Conservation (phyloP, 2,888 invertebrate species). For the Galerucella pusilla region DNA sequence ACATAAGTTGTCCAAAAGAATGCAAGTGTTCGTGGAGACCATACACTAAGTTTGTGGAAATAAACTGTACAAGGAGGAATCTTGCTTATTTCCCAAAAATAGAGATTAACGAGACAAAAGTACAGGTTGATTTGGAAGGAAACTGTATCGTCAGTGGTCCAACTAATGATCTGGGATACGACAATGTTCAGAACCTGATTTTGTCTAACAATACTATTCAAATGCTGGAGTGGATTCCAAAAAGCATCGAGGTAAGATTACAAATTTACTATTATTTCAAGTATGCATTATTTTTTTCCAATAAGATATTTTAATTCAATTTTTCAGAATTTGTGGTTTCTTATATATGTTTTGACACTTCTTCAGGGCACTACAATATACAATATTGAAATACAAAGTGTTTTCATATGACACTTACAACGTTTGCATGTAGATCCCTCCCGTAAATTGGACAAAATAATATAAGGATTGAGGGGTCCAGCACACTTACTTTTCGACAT, state of each 20-base stretch:
- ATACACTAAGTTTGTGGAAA: constrained; percentile 64
- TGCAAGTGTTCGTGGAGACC: constrained; percentile 69
- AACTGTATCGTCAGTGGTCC: constrained; percentile 47
- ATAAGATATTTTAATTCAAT: too few relatives aligned
- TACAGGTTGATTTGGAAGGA: constrained; percentile 52
- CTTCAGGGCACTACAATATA: too few relatives aligned
- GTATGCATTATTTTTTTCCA: too few relatives aligned
- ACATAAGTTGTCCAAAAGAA: constrained; percentile 64
- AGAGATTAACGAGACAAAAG: constrained; percentile 37
- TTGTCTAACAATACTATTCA: constrained; percentile 54
- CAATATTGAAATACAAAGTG: too few relatives aligned
- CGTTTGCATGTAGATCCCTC: too few relatives aligned
- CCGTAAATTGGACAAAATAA: too few relatives aligned
- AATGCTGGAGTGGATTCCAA: constrained; percentile 48
- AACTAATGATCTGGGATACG: constrained; percentile 60
- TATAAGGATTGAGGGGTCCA: too few relatives aligned
- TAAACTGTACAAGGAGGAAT: constrained; percentile 69
- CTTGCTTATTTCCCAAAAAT: constrained; percentile 65
- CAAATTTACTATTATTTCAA: too few relatives aligned
- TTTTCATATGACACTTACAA: too few relatives aligned
- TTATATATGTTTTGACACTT: too few relatives aligned
- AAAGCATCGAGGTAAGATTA: constrained; percentile 44
- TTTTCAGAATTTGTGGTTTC: too few relatives aligned
- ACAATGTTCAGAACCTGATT: constrained; percentile 66
- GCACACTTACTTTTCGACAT: too few relatives aligned